phyloP scores from a whole-genome alignment of 2,888 invertebrate genomes.

The Cinara cedri region DNA sequence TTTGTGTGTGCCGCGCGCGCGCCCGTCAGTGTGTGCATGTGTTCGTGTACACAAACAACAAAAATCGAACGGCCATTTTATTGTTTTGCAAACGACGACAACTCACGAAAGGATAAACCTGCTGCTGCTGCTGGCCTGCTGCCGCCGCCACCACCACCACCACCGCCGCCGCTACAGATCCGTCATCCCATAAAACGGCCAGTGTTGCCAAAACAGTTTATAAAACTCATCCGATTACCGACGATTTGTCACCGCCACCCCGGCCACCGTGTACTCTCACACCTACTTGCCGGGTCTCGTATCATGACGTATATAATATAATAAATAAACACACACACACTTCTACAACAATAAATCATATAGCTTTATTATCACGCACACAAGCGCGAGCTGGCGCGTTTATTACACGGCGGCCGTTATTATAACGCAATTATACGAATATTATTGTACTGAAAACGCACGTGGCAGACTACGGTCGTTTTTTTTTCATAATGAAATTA shows the following conservation, averaged over 20 bases:
- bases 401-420: no score
- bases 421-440: no score
- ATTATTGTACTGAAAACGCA: no score
- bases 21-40: conserved; percentile 9
- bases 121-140: conserved; percentile 42
- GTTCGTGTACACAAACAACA: conserved; percentile 52
- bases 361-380: no score
- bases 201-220: conserved; percentile 57
- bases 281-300: no score
- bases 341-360: no score
- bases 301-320: no score
- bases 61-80: conserved; percentile 57
- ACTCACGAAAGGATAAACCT: conserved; percentile 56
- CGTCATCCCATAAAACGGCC: conserved; percentile 53
- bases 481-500: no score
- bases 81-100: conserved; percentile 57
- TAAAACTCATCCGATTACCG: conserved; percentile 49
- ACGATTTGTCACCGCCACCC: conserved; percentile 45
- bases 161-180: conserved; percentile 48
- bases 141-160: conserved; percentile 27
- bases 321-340: no score
- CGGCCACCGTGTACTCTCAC: neutral
- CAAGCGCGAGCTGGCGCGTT: no score
- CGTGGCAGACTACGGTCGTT: no score
- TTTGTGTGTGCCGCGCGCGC: neutral